These are phyloP conservation scores for Calameuta pallipes DNA, from an alignment of 2,888 invertebrate species.

Conservation along the genomic window DNA sequence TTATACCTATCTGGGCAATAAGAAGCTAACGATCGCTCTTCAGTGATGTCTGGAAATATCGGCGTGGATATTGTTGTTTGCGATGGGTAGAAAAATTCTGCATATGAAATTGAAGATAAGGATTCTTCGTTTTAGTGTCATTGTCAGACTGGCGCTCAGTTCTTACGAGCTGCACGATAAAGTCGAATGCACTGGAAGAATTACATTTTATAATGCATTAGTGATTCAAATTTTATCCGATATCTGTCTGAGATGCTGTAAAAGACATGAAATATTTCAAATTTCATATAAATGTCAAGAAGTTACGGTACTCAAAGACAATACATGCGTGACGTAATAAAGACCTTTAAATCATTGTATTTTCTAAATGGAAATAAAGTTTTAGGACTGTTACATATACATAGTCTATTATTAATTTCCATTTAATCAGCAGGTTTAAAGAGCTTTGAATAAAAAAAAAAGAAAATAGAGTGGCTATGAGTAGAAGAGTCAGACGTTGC, in stretches of 20 bases:
- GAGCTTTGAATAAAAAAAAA: background rate
- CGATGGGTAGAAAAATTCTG: background rate
- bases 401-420: background rate
- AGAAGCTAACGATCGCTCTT: background rate
- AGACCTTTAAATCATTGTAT: background rate
- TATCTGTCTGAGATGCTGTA: background rate
- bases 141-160: background rate
- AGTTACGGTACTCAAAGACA: background rate
- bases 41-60: background rate
- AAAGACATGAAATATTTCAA: background rate
- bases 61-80: background rate
- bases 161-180: background rate
- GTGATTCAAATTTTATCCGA: background rate
- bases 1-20: background rate
- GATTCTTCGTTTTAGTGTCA: background rate
- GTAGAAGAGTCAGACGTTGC: too few species aligned
- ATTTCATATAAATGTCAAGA: background rate
- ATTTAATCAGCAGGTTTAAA: background rate
- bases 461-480: background rate
- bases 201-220: background rate
- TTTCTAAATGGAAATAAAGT: background rate
- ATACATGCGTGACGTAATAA: background rate
- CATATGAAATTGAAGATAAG: background rate
- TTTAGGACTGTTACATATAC: background rate
- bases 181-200: background rate